These are phyloP conservation scores for Ornithorhynchus anatinus DNA, from an alignment of 2,113 vertebrate species.

Conservation along the genomic window DNA sequence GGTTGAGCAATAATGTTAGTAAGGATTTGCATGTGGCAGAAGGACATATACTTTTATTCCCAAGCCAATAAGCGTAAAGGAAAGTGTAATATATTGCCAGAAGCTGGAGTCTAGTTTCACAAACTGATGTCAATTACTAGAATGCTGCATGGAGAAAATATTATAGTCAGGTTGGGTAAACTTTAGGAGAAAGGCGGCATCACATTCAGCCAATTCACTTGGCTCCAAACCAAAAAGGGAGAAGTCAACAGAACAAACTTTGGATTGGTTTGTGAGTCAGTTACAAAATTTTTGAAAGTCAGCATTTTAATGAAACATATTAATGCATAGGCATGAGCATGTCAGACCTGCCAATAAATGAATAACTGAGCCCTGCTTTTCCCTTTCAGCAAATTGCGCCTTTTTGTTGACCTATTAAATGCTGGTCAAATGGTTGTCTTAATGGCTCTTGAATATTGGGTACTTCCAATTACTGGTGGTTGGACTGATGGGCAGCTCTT, in stretches of 20 bases:
- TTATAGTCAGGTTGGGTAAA: background rate
- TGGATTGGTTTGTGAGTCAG: conserved; percentile 19
- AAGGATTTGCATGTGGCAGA: background rate
- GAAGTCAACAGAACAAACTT: background rate
- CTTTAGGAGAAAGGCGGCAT: background rate
- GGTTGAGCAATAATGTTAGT: background rate
- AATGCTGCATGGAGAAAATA: conserved; percentile 1
- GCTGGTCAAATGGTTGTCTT: conserved; percentile 15
- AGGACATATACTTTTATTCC: too few relatives aligned
- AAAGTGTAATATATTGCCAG: conserved; percentile 7
- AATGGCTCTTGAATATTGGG: background rate
- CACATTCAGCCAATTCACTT: conserved; percentile 6
- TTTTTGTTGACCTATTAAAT: conserved; percentile 34
- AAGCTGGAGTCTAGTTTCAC: background rate
- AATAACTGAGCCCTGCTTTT: conserved; percentile 33
- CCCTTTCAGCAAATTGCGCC: conserved; percentile 1
- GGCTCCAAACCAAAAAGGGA: conserved; percentile 11
- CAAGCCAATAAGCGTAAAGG: conserved; percentile 5
- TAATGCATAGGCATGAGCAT: conserved; percentile 16
- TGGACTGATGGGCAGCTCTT: too few relatives aligned
- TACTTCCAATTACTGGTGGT: background rate
- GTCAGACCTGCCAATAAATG: conserved; percentile 8
- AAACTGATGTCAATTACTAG: background rate
- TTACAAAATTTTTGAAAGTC: conserved; percentile 7
- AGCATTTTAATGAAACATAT: conserved; percentile 19